Percentiles rank a stretch among this genome's conserved stretches.
These are phyloP conservation scores for Tauraco hartlaubi DNA, from an alignment of 2,797 vertebrate species.

Conservation along the genomic window DNA sequence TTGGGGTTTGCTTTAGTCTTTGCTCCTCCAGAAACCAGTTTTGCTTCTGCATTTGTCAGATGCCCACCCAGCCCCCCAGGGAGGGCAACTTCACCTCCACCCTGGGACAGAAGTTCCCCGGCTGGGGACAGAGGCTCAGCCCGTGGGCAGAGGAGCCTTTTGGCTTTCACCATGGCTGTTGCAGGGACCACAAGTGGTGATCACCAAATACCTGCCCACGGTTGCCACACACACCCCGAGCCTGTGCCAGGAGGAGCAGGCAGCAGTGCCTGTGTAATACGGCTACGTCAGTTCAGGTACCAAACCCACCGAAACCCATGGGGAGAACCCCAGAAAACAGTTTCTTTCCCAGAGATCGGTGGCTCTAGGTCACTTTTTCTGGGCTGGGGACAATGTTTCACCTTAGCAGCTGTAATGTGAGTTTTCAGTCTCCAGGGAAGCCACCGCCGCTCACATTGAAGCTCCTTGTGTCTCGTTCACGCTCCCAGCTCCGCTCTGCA, in stretches of 20 bases:
- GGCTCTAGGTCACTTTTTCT: not conserved
- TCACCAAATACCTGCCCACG: not conserved
- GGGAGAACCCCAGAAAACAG: not conserved
- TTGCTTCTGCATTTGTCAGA: not conserved
- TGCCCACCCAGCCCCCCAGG: too few species aligned
- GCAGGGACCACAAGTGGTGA: not conserved
- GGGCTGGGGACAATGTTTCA: not conserved
- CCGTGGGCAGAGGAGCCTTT: not conserved
- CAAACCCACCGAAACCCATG: not conserved
- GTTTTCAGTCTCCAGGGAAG: not conserved
- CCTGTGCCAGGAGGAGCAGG: not conserved
- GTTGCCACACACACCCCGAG: not conserved
- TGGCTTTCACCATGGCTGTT: accelerated
- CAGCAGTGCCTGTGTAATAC: accelerated
- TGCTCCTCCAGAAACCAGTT: not conserved
- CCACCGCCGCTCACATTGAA: not conserved
- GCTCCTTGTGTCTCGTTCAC: accelerated
- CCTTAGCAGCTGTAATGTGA: not conserved
- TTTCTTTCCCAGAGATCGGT: not conserved
- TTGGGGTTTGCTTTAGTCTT: not conserved
- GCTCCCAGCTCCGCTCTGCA: not conserved
- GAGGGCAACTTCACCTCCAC: not conserved
- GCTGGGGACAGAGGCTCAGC: not conserved
- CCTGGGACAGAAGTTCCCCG: not conserved
- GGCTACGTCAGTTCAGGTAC: not conserved